phyloP scores from a whole-genome alignment of 2,797 vertebrate genomes.

The Rhabdophis nuchalis region DNA sequence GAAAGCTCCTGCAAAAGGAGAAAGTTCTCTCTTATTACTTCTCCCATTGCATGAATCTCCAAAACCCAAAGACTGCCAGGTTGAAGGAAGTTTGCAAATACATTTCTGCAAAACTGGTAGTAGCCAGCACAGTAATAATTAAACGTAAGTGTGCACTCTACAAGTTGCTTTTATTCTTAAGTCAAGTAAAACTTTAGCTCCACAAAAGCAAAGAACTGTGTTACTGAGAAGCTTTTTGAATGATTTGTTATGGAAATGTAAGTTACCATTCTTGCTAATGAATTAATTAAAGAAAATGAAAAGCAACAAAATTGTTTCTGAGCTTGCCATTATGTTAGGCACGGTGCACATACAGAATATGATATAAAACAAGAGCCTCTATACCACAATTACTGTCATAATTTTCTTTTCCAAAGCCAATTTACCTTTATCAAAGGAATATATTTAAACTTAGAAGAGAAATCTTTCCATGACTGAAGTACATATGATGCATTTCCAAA shows the following conservation, averaged over 20 bases:
- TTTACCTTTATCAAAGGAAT: conserved; percentile 38
- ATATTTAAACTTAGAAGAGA: conserved; percentile 29
- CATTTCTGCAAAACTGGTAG: conserved; percentile 40
- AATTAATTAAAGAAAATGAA: neutral
- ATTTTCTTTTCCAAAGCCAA: conserved; percentile 42
- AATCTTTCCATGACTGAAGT: conserved; percentile 32
- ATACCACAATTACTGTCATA: conserved; percentile 46
- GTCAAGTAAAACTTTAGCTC: conserved; percentile 62
- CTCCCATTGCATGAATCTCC: neutral
- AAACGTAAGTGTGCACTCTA: conserved; percentile 39
- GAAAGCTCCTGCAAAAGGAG: neutral
- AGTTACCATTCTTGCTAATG: conserved; percentile 50
- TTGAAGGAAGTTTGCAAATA: conserved; percentile 50
- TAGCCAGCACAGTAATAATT: conserved; percentile 53
- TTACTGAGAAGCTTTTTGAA: conserved; percentile 57
- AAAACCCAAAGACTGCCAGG: neutral
- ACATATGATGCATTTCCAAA: conserved; percentile 6
- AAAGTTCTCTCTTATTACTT: neutral
- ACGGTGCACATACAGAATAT: conserved; percentile 42
- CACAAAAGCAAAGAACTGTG: conserved; percentile 56
- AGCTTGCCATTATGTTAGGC: conserved; percentile 54
- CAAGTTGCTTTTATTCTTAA: conserved; percentile 61
- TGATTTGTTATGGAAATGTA: conserved; percentile 55
- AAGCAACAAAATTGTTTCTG: conserved; percentile 37
- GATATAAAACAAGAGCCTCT: conserved; percentile 44